Evolutionary conservation across 2,113 vertebrate genomes (phyloP).

Genomic region (Pygoscelis adeliae): DNA sequence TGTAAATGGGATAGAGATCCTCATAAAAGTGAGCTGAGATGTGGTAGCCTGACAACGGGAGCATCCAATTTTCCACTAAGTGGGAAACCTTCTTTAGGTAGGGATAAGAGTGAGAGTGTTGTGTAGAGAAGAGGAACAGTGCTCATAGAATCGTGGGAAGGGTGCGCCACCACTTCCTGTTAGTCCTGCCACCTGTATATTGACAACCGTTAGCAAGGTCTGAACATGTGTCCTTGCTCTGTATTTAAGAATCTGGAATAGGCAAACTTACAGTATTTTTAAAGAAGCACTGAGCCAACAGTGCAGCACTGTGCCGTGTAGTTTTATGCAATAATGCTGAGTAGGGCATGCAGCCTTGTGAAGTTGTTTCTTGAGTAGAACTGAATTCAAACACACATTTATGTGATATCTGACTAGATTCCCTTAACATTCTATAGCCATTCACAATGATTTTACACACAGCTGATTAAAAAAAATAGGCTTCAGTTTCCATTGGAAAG

Average conservation of each 20-base stretch:
- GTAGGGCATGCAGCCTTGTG: background rate
- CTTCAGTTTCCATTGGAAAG: background rate
- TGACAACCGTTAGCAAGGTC: background rate
- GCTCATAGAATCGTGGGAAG: background rate
- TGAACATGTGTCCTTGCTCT: background rate
- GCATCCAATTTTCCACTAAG: background rate
- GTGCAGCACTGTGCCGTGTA: background rate
- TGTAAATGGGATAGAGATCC: fast-evolving
- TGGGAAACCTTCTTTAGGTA: background rate
- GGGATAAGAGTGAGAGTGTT: background rate
- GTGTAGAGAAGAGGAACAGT: background rate
- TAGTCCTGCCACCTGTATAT: background rate
- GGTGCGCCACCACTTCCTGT: background rate
- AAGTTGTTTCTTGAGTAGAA: background rate
- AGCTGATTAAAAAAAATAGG: background rate
- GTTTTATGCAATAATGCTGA: background rate
- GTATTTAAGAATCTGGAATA: background rate
- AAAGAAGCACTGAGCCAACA: background rate
- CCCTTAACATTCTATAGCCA: background rate
- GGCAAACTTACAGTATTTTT: background rate
- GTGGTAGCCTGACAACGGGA: background rate
- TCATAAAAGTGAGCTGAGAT: background rate
- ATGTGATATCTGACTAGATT: background rate
- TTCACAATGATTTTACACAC: no score
- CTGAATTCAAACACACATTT: background rate